Conservation (phyloP, 2,797 vertebrate species). For the Gastrophryne carolinensis region DNA sequence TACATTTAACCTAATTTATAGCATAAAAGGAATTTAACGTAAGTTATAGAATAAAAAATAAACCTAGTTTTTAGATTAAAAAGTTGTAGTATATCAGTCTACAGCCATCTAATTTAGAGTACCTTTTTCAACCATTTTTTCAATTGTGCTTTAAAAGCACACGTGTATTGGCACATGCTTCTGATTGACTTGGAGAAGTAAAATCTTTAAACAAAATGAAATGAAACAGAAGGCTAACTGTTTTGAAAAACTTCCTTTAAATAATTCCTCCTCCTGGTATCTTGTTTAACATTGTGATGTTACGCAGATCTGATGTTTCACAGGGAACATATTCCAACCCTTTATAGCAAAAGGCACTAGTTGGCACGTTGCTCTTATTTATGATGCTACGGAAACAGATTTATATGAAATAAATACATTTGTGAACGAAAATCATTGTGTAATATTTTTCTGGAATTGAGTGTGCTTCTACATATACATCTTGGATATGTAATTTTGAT, state of each 20-base stretch:
- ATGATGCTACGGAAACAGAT: neutral
- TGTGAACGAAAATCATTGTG: neutral
- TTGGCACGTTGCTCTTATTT: neutral
- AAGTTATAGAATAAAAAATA: too few species aligned
- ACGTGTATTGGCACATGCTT: constrained; percentile 64
- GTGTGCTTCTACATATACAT: neutral
- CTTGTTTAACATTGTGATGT: constrained; percentile 69
- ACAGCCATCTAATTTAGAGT: neutral
- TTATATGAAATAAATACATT: neutral
- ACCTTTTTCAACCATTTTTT: too few species aligned
- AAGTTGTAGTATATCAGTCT: too few species aligned
- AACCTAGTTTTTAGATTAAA: too few species aligned
- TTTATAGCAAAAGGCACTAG: neutral
- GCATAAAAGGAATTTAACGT: too few species aligned
- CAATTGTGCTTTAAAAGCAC: neutral
- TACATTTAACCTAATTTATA: too few species aligned
- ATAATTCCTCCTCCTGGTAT: constrained; percentile 69
- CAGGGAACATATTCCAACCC: constrained; percentile 47
- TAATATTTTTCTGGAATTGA: neutral
- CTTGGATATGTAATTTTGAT: neutral
- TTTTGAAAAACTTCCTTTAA: constrained; percentile 78
- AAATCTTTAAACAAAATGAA: constrained; percentile 78
- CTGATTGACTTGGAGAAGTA: constrained; percentile 63
- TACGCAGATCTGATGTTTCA: constrained; percentile 60
- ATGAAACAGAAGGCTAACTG: constrained; percentile 80